phyloP scores from a whole-genome alignment of 2,888 invertebrate species.

The Dicranocentrus wangi region DNA sequence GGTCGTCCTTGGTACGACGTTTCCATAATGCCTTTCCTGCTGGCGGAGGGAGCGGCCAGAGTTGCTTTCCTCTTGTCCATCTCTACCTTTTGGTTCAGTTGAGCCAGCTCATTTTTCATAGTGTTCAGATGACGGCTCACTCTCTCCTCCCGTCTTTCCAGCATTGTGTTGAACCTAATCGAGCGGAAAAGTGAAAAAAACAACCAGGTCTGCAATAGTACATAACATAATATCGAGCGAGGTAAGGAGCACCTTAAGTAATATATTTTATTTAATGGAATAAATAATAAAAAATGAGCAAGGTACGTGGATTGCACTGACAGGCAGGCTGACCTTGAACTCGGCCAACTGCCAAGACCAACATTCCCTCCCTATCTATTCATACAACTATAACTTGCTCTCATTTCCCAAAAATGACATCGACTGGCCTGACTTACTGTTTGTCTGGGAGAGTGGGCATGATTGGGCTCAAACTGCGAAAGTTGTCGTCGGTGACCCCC shows the following conservation, averaged over 20 bases:
- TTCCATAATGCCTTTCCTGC: conserved; percentile 6
- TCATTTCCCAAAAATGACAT: too few species aligned
- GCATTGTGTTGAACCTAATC: conserved; percentile 31
- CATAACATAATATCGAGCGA: too few species aligned
- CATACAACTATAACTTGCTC: too few species aligned
- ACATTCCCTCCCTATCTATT: too few species aligned
- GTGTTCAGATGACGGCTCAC: conserved; percentile 16
- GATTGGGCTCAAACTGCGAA: conserved; percentile 38
- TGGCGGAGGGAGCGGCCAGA: not conserved
- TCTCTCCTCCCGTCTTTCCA: conserved; percentile 41
- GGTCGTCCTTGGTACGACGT: conserved; percentile 27
- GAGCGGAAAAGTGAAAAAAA: not conserved
- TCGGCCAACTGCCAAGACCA: too few species aligned
- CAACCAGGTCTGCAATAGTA: too few species aligned
- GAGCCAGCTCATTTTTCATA: conserved; percentile 42
- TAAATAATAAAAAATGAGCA: too few species aligned
- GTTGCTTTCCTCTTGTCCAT: conserved; percentile 33
- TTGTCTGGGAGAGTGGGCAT: conserved; percentile 39
- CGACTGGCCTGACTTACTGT: conserved; percentile 21
- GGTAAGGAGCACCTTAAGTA: too few species aligned
- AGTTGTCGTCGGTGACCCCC: not conserved
- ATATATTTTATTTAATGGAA: too few species aligned
- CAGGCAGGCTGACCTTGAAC: too few species aligned
- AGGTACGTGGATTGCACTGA: too few species aligned
- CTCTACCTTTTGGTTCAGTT: conserved; percentile 43